phyloP scores from a whole-genome alignment of 2,888 invertebrate species.

The Drosophila helvetica region DNA sequence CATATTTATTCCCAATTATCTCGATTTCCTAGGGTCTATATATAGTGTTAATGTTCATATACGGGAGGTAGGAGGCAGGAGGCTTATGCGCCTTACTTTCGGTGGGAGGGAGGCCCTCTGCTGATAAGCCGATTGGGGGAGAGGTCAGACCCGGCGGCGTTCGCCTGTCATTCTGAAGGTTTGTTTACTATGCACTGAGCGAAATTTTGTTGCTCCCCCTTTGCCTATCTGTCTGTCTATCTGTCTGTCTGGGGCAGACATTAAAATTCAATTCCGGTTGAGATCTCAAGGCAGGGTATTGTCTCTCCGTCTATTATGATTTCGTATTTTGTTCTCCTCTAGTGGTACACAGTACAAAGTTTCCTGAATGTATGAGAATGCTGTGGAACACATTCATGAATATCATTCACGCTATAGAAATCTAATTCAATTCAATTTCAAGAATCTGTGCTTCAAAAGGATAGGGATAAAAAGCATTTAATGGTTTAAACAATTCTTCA shows the following conservation, averaged over 20 bases:
- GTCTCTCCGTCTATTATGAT: neutral
- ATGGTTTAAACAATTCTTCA: no score
- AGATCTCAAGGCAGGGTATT: slow-evolving; percentile 12
- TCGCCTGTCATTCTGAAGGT: slow-evolving; percentile 55
- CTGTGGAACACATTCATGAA: no score
- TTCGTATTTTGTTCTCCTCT: neutral
- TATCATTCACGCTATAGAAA: neutral
- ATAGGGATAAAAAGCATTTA: no score
- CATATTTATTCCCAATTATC: slow-evolving; percentile 41
- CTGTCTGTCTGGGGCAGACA: slow-evolving; percentile 18
- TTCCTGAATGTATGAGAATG: neutral
- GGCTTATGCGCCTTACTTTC: slow-evolving; percentile 19
- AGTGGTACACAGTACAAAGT: neutral
- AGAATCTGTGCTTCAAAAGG: neutral
- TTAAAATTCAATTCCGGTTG: slow-evolving; percentile 17
- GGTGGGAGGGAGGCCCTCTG: slow-evolving; percentile 5
- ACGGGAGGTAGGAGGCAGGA: neutral
- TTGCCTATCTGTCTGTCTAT: slow-evolving; percentile 9
- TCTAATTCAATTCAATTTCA: neutral
- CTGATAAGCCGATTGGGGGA: slow-evolving; percentile 30
- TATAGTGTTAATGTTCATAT: slow-evolving; percentile 1
- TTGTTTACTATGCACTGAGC: slow-evolving; percentile 57
- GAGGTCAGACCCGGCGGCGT: slow-evolving; percentile 33
- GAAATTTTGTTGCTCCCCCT: slow-evolving; percentile 18
- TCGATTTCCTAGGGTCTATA: slow-evolving; percentile 8